These are phyloP conservation scores for Aurelia aurita DNA, from an alignment of 30 jellyfish, hydroid and myxozoan species.

Conservation along the genomic window DNA sequence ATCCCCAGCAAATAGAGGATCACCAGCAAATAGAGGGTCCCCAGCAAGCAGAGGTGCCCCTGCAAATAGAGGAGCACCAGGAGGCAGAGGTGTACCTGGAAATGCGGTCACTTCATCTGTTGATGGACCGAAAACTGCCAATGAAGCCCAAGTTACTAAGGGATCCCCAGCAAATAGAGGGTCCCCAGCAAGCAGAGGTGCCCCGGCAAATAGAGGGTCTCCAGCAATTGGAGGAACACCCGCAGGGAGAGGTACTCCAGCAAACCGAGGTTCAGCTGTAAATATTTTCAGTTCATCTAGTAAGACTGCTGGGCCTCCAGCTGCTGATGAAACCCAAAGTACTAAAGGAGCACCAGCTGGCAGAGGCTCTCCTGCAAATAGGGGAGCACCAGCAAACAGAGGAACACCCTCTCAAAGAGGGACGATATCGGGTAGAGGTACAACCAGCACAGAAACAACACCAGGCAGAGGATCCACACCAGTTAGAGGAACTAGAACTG, in stretches of 20 bases:
- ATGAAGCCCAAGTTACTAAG: background rate
- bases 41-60: constrained; percentile 5
- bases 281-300: background rate
- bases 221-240: constrained; percentile 12
- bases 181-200: constrained; percentile 17
- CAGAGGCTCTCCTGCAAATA: background rate
- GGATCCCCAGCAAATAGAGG: constrained; percentile 39
- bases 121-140: background rate
- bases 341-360: background rate
- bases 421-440: background rate
- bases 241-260: constrained; percentile 11
- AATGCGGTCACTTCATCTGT: background rate
- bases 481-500: constrained; percentile 14
- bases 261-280: background rate
- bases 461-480: constrained; percentile 16
- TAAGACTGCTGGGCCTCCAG: too few relatives aligned
- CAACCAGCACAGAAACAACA: constrained; percentile 10
- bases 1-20: background rate
- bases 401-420: constrained; percentile 43
- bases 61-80: constrained; percentile 36
- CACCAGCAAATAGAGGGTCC: constrained; percentile 10
- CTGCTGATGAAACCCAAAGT: too few relatives aligned
- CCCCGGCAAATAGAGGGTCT: constrained; percentile 28
- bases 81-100: constrained; percentile 26
- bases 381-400: constrained; percentile 16